These are phyloP conservation scores for Myiotriccus ornatus DNA, from an alignment of 2,797 vertebrate species.

Conservation along the genomic window DNA sequence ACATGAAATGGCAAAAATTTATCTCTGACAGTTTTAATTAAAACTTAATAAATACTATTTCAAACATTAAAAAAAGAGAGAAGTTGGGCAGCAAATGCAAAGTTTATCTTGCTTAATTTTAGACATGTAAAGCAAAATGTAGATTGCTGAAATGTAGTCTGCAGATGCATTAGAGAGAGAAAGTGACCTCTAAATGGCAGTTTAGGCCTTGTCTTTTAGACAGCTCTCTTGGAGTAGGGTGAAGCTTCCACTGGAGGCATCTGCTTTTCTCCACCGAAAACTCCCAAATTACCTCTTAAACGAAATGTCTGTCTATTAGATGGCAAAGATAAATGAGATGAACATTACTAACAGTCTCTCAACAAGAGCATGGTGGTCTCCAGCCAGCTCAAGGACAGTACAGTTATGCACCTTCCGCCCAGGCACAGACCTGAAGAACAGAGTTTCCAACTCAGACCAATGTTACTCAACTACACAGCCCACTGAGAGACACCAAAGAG, in stretches of 20 bases:
- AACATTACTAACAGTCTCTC: background rate
- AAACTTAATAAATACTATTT: background rate
- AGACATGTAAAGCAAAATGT: background rate
- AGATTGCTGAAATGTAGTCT: background rate
- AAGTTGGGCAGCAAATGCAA: background rate
- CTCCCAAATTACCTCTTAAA: background rate
- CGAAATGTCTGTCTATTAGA: background rate
- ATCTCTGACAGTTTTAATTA: background rate
- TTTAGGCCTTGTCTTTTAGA: background rate
- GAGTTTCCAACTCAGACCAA: background rate
- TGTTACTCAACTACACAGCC: background rate
- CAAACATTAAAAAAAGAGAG: background rate
- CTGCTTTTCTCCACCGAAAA: background rate
- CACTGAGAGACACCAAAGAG: background rate
- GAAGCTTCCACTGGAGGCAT: background rate
- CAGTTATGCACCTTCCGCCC: background rate
- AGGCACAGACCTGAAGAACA: background rate
- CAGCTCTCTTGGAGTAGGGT: background rate
- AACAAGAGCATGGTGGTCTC: background rate
- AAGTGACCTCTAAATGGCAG: background rate
- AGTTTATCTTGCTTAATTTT: background rate
- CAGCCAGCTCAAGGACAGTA: background rate
- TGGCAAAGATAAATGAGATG: background rate
- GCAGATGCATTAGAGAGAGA: background rate
- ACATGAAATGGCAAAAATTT: background rate